phyloP scores from a whole-genome alignment of 1,140 invertebrate species.

The Euura saliciscinereae region DNA sequence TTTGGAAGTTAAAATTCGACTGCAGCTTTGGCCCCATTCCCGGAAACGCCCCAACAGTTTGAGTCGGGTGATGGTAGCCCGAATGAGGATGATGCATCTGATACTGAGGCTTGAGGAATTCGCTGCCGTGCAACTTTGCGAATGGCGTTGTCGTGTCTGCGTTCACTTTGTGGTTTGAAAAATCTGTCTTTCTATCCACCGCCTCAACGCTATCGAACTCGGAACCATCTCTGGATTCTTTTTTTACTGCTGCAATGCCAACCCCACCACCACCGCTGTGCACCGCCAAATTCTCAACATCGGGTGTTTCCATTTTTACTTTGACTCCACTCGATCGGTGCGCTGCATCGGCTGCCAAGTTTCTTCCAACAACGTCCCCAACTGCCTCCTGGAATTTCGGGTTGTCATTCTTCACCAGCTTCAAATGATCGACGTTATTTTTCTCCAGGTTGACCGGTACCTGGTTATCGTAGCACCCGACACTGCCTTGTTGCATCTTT shows the following conservation, averaged over 20 bases:
- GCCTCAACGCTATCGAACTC: not conserved
- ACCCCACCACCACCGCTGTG: no score
- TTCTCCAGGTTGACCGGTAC: not conserved
- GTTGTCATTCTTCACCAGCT: not conserved
- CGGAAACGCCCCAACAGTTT: not conserved
- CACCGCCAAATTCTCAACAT: not conserved
- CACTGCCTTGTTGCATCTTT: not conserved
- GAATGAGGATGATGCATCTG: slow-evolving; percentile 4
- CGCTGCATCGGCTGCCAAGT: not conserved
- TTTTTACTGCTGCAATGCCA: not conserved
- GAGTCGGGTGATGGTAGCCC: not conserved
- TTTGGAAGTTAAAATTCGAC: not conserved
- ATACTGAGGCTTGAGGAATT: slow-evolving; percentile 10
- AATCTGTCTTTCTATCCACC: not conserved
- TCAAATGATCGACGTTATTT: not conserved
- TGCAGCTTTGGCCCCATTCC: not conserved
- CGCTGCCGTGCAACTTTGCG: slow-evolving; percentile 21
- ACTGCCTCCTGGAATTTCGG: not conserved
- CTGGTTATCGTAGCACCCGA: not conserved
- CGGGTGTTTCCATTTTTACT: not conserved
- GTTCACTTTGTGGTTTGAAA: not conserved
- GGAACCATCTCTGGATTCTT: not conserved
- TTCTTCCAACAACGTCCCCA: not conserved
- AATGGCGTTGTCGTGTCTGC: slow-evolving; percentile 11
- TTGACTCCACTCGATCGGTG: not conserved